Evolutionary conservation across 30 jellyfish, hydroid and myxozoan species (phyloP).

Genomic region (Phacellophora camtschatica): DNA sequence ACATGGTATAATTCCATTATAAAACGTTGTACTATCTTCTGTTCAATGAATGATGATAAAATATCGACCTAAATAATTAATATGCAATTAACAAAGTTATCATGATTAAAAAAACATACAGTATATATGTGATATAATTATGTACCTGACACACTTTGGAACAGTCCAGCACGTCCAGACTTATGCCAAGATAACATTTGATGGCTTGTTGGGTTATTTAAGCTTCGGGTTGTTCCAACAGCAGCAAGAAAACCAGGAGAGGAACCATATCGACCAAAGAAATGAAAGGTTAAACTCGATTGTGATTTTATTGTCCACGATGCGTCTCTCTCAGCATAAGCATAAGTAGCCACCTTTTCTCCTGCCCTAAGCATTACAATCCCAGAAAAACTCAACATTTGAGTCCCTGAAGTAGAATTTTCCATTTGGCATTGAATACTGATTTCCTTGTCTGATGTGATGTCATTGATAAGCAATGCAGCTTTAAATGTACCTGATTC

Average conservation of each 20-base stretch:
- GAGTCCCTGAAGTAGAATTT: constrained; percentile 41
- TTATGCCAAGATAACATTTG: constrained; percentile 63
- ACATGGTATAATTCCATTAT: too few species aligned
- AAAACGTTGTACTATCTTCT: too few species aligned
- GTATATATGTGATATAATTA: too few species aligned
- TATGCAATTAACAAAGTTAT: too few species aligned
- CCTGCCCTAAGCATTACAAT: constrained; percentile 83
- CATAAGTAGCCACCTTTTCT: constrained; percentile 63
- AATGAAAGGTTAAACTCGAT: constrained; percentile 65
- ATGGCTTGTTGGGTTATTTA: constrained; percentile 20
- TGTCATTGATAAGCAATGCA: constrained; percentile 52
- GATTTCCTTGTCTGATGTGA: constrained; percentile 35
- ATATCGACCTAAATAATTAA: too few species aligned
- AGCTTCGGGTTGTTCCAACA: constrained; percentile 20
- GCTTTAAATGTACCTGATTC: constrained; percentile 44
- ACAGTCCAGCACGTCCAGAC: constrained; percentile 66
- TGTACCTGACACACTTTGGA: constrained; percentile 87
- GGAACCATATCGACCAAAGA: constrained; percentile 84
- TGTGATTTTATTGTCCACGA: constrained; percentile 59
- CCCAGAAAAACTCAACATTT: constrained; percentile 75
- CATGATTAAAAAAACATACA: too few species aligned
- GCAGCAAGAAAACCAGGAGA: constrained; percentile 82
- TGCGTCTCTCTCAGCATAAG: constrained; percentile 43
- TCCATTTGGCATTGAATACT: constrained; percentile 50
- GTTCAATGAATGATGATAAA: too few species aligned